Percentiles rank a stretch among this genome's conserved stretches.
These are phyloP conservation scores for Melanotaenia duboulayi DNA, from an alignment of 2,113 vertebrate species.

Conservation along the genomic window DNA sequence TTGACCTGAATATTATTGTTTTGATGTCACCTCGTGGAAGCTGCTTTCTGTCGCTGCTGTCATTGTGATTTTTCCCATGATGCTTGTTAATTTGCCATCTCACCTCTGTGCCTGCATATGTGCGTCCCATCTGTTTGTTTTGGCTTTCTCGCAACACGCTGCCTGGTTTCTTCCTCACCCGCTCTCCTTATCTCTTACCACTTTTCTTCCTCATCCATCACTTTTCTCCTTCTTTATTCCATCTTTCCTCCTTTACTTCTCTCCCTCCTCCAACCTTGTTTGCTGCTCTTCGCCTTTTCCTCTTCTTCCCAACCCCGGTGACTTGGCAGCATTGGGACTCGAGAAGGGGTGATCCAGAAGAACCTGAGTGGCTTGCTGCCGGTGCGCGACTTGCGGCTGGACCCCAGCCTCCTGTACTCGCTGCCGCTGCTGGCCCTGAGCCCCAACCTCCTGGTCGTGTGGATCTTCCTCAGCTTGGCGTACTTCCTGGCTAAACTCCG, in stretches of 20 bases:
- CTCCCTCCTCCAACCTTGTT: constrained; percentile 12
- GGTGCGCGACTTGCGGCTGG: constrained; percentile 95
- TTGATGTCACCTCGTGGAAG: constrained; percentile 10
- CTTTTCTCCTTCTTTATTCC: constrained; percentile 2
- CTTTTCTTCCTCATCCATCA: background rate
- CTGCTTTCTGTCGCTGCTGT: background rate
- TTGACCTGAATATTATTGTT: constrained; percentile 5
- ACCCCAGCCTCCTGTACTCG: constrained; percentile 97
- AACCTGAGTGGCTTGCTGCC: constrained; percentile 98
- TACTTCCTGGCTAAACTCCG: constrained; percentile 96
- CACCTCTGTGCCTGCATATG: constrained; percentile 20
- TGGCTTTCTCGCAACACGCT: constrained; percentile 21
- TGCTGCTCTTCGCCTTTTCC: constrained; percentile 22
- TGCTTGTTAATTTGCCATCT: constrained; percentile 48
- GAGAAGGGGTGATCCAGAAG: constrained; percentile 99
- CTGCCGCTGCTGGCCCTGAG: constrained; percentile 96
- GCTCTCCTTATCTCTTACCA: background rate
- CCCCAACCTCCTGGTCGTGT: constrained; percentile 98
- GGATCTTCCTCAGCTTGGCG: constrained; percentile 96
- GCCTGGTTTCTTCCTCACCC: background rate
- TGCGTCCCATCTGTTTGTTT: constrained; percentile 49
- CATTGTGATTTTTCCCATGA: constrained; percentile 4
- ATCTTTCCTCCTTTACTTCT: constrained; percentile 4
- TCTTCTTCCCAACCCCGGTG: constrained; percentile 44
- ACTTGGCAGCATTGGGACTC: constrained; percentile 95